Evolutionary conservation across 2,888 invertebrate genomes (phyloP).

Genomic region (Dicranocentrus wangi): DNA sequence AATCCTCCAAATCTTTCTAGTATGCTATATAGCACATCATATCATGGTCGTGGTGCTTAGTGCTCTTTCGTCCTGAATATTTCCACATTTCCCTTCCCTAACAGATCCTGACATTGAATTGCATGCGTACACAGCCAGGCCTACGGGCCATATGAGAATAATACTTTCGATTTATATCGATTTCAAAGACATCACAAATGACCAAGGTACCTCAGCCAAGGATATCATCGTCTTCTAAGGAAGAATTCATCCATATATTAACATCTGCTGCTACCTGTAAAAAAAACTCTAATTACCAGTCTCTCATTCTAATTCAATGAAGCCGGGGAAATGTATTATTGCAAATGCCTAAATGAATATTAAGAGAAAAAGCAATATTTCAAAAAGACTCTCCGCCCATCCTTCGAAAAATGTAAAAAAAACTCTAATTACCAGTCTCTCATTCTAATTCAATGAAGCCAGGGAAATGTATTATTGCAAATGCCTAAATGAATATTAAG

Average conservation of each 20-base stretch:
- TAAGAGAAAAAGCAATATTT: background rate
- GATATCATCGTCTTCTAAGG: no score
- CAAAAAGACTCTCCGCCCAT: no score
- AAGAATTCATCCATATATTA: conserved; percentile 9
- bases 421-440: background rate
- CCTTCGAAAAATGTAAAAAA: no score
- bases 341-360: no score
- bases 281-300: background rate
- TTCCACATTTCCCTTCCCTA: background rate
- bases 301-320: background rate
- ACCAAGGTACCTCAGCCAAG: no score
- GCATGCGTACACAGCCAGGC: background rate
- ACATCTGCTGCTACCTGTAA: background rate
- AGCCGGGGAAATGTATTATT: background rate
- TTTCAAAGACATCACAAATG: conserved; percentile 32
- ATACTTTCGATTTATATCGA: conserved; percentile 55
- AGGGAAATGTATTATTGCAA: background rate
- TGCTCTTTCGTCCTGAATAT: background rate
- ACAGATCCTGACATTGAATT: no score
- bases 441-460: background rate
- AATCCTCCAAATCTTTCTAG: background rate
- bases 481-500: background rate
- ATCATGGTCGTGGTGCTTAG: background rate
- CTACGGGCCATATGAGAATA: conserved; percentile 1
- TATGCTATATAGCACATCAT: no score